A percentile compares a stretch with the other conserved stretches of the same genome.
Conservation (phyloP, 2,797 vertebrate genomes). For the Thunnus albacares region DNA sequence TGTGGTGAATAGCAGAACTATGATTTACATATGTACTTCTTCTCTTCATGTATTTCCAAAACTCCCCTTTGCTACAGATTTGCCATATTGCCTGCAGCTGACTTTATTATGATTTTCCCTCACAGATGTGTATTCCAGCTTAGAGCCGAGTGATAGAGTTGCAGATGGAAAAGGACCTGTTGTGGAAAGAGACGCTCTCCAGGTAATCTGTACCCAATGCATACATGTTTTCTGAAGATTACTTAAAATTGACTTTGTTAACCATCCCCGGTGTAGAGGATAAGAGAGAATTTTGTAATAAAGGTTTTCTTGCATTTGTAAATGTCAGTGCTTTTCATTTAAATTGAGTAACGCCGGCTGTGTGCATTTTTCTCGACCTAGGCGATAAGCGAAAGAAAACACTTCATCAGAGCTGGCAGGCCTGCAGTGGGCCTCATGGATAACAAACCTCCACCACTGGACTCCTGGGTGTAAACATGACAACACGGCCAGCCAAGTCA, state of each 20-base stretch:
- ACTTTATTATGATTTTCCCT: slow-evolving; percentile 24
- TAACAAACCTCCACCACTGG: slow-evolving; percentile 97
- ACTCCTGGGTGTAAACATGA: slow-evolving; percentile 96
- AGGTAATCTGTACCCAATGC: slow-evolving; percentile 81
- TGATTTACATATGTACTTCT: background rate
- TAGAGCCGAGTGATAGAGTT: slow-evolving; percentile 92
- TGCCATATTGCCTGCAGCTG: background rate
- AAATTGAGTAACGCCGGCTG: slow-evolving; percentile 29
- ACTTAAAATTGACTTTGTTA: background rate
- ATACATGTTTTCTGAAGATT: background rate
- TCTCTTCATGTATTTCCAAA: background rate
- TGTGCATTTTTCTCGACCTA: slow-evolving; percentile 86
- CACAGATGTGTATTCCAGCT: slow-evolving; percentile 93
- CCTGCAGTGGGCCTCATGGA: slow-evolving; percentile 97
- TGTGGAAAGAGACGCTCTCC: slow-evolving; percentile 92
- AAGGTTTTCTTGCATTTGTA: slow-evolving; percentile 17
- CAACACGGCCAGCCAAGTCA: slow-evolving; percentile 38
- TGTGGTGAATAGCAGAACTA: background rate
- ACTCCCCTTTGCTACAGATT: background rate
- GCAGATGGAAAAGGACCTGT: slow-evolving; percentile 88
- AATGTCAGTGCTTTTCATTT: slow-evolving; percentile 23
- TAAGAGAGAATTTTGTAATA: slow-evolving; percentile 4
- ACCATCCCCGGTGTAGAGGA: background rate
- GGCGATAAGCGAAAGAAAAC: slow-evolving; percentile 95
- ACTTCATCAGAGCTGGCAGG: slow-evolving; percentile 96